Percentiles rank a stretch among this genome's conserved stretches.
phyloP scores from a whole-genome alignment of 2,888 invertebrate genomes.

The Frankliniella fusca region DNA sequence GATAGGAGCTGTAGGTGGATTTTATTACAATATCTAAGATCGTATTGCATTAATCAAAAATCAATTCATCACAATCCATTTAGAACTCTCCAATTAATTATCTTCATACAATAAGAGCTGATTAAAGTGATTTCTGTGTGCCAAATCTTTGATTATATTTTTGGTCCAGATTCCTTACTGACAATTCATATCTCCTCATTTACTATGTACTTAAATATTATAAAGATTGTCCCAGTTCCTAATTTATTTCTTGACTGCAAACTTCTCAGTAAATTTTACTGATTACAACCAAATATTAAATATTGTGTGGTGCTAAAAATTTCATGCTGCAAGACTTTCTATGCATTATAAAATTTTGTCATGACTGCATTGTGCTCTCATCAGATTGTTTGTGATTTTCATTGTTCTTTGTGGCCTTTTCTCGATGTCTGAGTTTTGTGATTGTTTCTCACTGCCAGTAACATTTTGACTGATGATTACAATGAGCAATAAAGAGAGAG shows the following conservation, averaged over 20 bases:
- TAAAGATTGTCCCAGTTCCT: neutral
- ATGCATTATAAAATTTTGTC: too few species aligned
- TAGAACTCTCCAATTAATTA: neutral
- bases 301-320: too few species aligned
- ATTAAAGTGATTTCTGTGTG: neutral
- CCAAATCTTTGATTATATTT: neutral
- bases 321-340: too few species aligned
- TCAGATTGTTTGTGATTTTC: too few species aligned
- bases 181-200: neutral
- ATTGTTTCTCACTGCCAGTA: neutral
- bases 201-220: neutral
- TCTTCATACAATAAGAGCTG: neutral
- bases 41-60: neutral
- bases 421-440: neutral
- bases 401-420: too few species aligned
- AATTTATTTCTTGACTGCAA: neutral
- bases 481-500: too few species aligned
- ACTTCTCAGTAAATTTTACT: too few species aligned
- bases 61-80: neutral
- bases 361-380: too few species aligned
- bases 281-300: too few species aligned
- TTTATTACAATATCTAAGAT: neutral
- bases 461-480: too few species aligned
- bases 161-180: neutral
- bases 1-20: neutral